Percentiles rank a stretch among this genome's conserved stretches.
These are phyloP conservation scores for Phrynocephalus versicolor DNA, from an alignment of 2,113 vertebrate genomes.

Conservation along the genomic window DNA sequence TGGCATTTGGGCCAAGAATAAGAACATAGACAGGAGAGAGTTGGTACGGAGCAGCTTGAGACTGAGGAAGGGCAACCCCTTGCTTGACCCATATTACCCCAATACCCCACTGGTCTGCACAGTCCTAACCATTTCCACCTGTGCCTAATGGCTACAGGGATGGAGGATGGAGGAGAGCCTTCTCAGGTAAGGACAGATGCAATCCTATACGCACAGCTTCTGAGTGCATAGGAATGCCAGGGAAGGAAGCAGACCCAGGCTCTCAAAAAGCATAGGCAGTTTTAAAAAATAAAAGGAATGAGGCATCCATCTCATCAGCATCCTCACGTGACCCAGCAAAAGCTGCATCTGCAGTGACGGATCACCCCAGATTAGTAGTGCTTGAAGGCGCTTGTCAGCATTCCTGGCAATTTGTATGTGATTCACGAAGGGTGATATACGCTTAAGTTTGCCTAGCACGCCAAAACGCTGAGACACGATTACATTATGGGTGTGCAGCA, in stretches of 20 bases:
- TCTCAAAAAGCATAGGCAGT: not conserved
- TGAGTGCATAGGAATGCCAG: not conserved
- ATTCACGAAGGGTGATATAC: constrained; percentile 25
- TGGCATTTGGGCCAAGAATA: too few species aligned
- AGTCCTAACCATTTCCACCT: too few species aligned
- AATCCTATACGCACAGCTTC: not conserved
- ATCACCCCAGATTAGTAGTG: not conserved
- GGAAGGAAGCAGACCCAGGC: not conserved
- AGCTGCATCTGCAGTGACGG: not conserved
- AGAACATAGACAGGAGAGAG: too few species aligned
- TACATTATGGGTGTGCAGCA: constrained; percentile 34
- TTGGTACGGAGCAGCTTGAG: too few species aligned
- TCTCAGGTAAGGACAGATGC: too few species aligned
- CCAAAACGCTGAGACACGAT: constrained; percentile 46
- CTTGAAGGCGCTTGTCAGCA: constrained; percentile 40
- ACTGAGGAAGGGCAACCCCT: too few species aligned
- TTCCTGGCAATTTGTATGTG: constrained; percentile 29
- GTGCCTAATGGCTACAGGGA: too few species aligned
- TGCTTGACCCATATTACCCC: too few species aligned
- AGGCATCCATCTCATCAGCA: rapidly evolving
- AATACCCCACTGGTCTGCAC: too few species aligned
- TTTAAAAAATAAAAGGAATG: not conserved
- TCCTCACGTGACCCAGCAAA: not conserved
- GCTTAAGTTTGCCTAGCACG: constrained; percentile 20
- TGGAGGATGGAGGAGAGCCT: too few species aligned